phyloP scores from a whole-genome alignment of 2,888 invertebrate genomes.

The Platycnemis pennipes region DNA sequence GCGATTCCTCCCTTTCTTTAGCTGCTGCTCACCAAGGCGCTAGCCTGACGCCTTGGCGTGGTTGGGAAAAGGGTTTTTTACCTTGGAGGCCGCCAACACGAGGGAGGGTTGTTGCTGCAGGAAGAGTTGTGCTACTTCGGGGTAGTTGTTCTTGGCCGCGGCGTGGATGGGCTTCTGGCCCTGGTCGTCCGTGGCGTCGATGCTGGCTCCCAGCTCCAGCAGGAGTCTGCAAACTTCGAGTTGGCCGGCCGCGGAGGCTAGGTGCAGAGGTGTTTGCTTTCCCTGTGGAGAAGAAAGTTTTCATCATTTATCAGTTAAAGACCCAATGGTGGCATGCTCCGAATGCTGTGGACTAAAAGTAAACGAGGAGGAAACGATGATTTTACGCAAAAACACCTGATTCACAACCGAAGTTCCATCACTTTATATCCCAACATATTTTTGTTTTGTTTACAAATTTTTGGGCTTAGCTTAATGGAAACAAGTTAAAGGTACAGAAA shows the following conservation, averaged over 20 bases:
- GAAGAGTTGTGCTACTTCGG: constrained; percentile 98
- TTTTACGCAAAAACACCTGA: no score
- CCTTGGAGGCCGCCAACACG: constrained; percentile 96
- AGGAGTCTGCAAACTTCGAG: constrained; percentile 96
- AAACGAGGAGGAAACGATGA: no score
- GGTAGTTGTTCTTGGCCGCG: constrained; percentile 98
- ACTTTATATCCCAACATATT: no score
- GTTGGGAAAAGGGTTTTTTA: constrained; percentile 73
- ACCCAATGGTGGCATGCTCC: no score
- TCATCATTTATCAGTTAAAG: constrained; percentile 63
- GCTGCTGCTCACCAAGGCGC: neutral
- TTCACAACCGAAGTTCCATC: no score
- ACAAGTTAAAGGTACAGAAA: no score
- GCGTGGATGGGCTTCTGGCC: constrained; percentile 98
- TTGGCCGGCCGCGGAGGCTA: constrained; percentile 98
- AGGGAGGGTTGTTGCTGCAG: constrained; percentile 96
- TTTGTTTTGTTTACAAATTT: no score
- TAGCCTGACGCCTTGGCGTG: neutral
- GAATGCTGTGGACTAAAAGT: no score
- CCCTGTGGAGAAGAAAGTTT: constrained; percentile 80
- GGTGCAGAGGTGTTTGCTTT: constrained; percentile 98
- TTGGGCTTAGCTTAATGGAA: no score
- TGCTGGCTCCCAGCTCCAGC: constrained; percentile 95
- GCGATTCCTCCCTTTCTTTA: no score
- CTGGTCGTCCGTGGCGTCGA: constrained; percentile 96